These are phyloP conservation scores for Babyrousa celebensis DNA, from an alignment of 2,797 vertebrate genomes.

Conservation along the genomic window DNA sequence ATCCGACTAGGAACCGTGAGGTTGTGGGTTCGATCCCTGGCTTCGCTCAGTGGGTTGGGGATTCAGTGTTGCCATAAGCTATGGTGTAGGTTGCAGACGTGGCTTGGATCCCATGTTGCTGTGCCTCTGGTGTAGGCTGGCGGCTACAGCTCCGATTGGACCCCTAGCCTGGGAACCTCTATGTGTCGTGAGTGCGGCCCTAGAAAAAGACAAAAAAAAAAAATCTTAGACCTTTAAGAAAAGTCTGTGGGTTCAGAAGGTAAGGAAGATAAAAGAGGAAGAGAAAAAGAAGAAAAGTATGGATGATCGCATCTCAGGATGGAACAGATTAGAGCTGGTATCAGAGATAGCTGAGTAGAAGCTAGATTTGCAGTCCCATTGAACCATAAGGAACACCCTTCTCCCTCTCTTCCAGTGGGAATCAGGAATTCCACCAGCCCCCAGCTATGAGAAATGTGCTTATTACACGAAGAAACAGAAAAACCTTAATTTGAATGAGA, in stretches of 20 bases:
- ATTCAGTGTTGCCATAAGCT: too few species aligned
- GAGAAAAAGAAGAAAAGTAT: neutral
- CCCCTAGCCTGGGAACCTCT: too few species aligned
- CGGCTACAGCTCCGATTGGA: too few species aligned
- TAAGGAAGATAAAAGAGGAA: neutral
- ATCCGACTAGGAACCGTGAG: too few species aligned
- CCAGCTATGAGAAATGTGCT: neutral
- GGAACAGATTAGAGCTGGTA: neutral
- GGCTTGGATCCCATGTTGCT: too few species aligned
- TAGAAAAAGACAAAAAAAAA: too few species aligned
- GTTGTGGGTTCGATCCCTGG: too few species aligned
- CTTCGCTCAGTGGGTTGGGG: too few species aligned
- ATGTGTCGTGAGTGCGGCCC: too few species aligned
- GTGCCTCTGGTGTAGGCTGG: too few species aligned
- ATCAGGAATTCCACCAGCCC: neutral
- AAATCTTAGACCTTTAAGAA: neutral
- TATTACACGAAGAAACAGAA: neutral
- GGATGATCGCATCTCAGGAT: neutral
- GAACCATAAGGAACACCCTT: fast-evolving
- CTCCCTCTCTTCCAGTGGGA: neutral
- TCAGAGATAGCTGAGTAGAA: neutral
- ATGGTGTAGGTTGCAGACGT: too few species aligned
- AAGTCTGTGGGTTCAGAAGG: neutral
- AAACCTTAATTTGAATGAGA: neutral
- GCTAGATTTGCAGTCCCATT: fast-evolving